phyloP scores from a whole-genome alignment of 2,113 vertebrate species.

The Microtus oregoni region DNA sequence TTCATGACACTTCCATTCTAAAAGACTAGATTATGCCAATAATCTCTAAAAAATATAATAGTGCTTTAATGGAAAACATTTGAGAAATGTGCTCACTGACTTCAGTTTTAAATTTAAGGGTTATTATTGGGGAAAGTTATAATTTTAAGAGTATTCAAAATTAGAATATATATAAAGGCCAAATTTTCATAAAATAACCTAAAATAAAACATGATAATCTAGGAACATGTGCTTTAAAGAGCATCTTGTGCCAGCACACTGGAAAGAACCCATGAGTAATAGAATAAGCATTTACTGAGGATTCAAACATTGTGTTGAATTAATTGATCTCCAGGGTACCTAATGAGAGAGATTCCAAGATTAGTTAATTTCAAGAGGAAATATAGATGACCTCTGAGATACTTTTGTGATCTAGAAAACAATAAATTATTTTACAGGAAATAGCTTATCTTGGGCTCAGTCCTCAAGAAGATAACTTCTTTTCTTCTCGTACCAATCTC shows the following conservation, averaged over 20 bases:
- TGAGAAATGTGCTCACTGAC: background rate
- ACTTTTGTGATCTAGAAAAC: background rate
- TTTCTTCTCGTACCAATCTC: background rate
- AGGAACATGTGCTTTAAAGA: background rate
- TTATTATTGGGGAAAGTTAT: background rate
- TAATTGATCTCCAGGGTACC: background rate
- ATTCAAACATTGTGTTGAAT: background rate
- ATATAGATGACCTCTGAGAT: background rate
- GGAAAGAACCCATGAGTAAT: background rate
- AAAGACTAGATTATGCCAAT: background rate
- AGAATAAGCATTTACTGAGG: background rate
- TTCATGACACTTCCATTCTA: background rate
- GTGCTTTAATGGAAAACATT: background rate
- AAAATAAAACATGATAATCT: background rate
- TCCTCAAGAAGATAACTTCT: background rate
- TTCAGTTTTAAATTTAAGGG: background rate
- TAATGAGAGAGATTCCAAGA: conserved; percentile 8
- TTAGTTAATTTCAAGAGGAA: background rate
- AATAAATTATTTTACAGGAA: conserved; percentile 33
- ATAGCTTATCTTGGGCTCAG: background rate
- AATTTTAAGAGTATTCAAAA: background rate
- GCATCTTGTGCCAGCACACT: background rate
- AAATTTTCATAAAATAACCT: conserved; percentile 27
- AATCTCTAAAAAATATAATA: background rate
- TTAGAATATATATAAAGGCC: background rate